Evolutionary conservation across 2,888 invertebrate species (phyloP), one percentile per base, ranked within the genome.

Genomic region (Psococerastis gibbosa): DNA sequence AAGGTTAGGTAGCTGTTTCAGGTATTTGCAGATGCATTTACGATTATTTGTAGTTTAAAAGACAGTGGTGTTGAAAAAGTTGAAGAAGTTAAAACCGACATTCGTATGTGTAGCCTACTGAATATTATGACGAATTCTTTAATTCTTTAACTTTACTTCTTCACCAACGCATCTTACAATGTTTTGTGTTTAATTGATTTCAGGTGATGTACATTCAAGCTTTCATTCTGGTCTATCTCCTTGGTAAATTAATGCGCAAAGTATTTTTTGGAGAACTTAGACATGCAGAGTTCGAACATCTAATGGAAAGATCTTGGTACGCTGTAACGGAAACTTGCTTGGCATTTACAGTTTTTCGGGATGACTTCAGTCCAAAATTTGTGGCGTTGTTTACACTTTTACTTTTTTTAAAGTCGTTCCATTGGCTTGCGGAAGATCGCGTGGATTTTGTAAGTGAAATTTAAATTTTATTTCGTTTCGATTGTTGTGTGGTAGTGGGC

Each of bases 311-410:
- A 52, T 89, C 94, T 38, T 95, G 98, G 97, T 98, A 98, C 68
- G 97, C 98, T 5, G 80, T 99, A 47, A 95, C 97, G n/a, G 98
- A 99, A 68, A 98, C 98, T 16, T 98, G 98, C 64, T 67, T 99
- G 55, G 98, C 98, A 8, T 98, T 98, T 61, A 98, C 97, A 33
- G 92, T 97, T 8, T 97, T 97, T 64, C 72, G 95, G 57, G 98
- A 99, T 68, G 98, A 99, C 59, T 95, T 99, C 61, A 94, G 89
- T 68, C 89, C 89, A 11, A 85, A 88, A 60, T 99, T 99, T 69
- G 91, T 99, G 54, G 94, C 94, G 22, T 68, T 97, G 45, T 99
- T 99, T 60, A 95, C 95, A 2, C 71, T 98, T 35, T 67, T 99
- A 44, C 69, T 99, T 47, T 97, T 99, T 61, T 67, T 98, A 22